A percentile compares a stretch with the other conserved stretches of the same genome.
Conservation (phyloP, 1,140 invertebrate species). For the Platorchestia sp. region DNA sequence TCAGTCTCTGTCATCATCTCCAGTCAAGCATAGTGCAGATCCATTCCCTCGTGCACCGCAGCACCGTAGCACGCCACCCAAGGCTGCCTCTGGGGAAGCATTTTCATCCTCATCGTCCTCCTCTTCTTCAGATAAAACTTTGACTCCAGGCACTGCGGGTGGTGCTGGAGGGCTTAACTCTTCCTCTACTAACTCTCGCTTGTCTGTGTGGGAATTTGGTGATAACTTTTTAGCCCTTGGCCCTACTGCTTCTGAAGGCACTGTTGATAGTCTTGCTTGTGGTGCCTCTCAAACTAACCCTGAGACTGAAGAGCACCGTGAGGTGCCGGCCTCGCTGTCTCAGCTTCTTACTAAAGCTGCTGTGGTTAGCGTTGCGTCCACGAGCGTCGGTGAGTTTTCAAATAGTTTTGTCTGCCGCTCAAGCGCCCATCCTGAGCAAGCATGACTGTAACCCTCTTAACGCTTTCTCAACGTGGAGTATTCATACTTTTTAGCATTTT, state of each 20-base stretch:
- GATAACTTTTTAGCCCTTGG: constrained; percentile 67
- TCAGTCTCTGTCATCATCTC: constrained; percentile 52
- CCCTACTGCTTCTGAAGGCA: constrained; percentile 60
- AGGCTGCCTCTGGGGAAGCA: constrained; percentile 56
- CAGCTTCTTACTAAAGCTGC: constrained; percentile 19
- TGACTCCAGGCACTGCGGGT: constrained; percentile 52
- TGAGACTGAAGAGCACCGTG: constrained; percentile 24
- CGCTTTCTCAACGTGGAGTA: not conserved
- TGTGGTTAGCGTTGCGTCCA: constrained; percentile 49
- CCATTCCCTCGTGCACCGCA: constrained; percentile 46
- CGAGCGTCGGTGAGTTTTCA: not conserved
- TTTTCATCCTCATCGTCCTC: constrained; percentile 64
- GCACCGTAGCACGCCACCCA: not conserved
- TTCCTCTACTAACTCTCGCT: constrained; percentile 62
- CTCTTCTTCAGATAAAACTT: constrained; percentile 66
- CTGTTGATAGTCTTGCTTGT: constrained; percentile 54
- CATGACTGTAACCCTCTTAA: constrained; percentile 2
- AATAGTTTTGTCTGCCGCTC: not conserved
- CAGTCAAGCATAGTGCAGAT: constrained; percentile 32
- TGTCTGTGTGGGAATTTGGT: constrained; percentile 67
- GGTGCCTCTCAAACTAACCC: constrained; percentile 25
- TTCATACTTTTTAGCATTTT: not conserved
- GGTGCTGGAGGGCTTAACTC: constrained; percentile 8
- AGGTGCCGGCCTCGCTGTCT: constrained; percentile 22
- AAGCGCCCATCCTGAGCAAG: not conserved